Conservation (phyloP, 1,140 invertebrate species). For the Hyphantria cunea region DNA sequence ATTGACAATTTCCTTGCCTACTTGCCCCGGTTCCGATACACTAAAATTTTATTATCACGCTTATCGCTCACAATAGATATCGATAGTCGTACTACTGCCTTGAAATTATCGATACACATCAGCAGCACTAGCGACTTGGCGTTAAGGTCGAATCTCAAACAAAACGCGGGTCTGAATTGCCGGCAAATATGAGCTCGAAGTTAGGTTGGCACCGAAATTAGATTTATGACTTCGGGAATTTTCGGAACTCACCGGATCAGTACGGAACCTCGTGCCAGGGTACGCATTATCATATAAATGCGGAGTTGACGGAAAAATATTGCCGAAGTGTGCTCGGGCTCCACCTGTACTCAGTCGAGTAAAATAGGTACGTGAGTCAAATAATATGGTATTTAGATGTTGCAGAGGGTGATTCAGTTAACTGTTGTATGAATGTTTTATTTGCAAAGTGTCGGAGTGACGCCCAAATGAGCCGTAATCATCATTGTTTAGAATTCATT, state of each 20-base stretch:
- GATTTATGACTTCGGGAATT: conserved; percentile 70
- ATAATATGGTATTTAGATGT: conserved; percentile 33
- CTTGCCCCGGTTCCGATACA: conserved; percentile 11
- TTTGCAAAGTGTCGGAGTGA: conserved; percentile 4
- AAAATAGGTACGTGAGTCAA: conserved; percentile 35
- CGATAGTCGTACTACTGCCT: conserved; percentile 23
- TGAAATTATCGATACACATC: conserved; percentile 25
- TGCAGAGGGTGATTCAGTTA: conserved; percentile 25
- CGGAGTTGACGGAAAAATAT: conserved; percentile 68
- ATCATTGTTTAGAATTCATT: conserved; percentile 29
- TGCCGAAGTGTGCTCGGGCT: conserved; percentile 39
- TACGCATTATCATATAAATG: conserved; percentile 73
- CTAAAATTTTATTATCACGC: conserved; percentile 23
- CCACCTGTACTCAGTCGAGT: conserved; percentile 28
- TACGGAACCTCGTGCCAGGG: conserved; percentile 28
- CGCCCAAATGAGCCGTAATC: conserved; percentile 26
- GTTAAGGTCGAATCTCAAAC: conserved; percentile 31
- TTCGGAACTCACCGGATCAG: conserved; percentile 56
- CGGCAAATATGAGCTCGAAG: conserved; percentile 55
- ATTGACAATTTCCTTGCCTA: conserved; percentile 26
- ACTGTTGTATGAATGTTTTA: conserved; percentile 30
- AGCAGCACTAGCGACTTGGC: conserved; percentile 21
- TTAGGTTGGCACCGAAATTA: conserved; percentile 57
- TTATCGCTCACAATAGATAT: conserved; percentile 23
- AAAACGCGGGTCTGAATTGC: conserved; percentile 37